Evolutionary conservation across 1,140 invertebrate genomes (phyloP).

Genomic region (Lamellibrachia luymesi): DNA sequence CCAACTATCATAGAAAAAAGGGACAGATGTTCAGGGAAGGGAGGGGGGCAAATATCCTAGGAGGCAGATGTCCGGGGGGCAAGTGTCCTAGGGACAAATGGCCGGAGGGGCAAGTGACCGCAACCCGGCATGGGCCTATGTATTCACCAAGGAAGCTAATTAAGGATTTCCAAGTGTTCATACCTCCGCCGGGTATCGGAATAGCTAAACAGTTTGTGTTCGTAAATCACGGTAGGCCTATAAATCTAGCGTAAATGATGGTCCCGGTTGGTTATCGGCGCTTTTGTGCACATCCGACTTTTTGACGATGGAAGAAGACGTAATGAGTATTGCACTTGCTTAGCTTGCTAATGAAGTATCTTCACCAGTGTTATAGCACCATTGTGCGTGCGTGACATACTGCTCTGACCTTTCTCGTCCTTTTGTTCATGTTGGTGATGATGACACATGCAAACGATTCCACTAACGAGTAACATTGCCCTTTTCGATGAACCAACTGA

Average conservation of each 20-base stretch:
- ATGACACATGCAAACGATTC: not conserved
- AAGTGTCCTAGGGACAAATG: too few relatives aligned
- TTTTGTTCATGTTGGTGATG: not conserved
- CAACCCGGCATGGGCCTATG: too few relatives aligned
- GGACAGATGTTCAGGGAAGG: too few relatives aligned
- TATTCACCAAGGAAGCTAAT: not conserved
- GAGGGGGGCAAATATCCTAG: too few relatives aligned
- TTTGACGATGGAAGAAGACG: not conserved
- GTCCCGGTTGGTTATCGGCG: not conserved
- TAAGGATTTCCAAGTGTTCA: not conserved
- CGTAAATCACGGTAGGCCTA: too few relatives aligned
- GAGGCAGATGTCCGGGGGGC: too few relatives aligned
- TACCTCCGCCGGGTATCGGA: not conserved
- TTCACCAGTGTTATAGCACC: not conserved
- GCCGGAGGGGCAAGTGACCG: too few relatives aligned
- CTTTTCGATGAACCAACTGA: not conserved
- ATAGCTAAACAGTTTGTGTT: too few relatives aligned
- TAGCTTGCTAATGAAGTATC: not conserved
- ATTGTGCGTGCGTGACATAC: not conserved
- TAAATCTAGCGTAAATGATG: too few relatives aligned
- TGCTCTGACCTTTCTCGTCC: not conserved
- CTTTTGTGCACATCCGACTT: not conserved
- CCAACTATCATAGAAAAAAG: too few relatives aligned
- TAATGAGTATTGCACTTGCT: not conserved
- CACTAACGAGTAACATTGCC: not conserved